Evolutionary conservation across 2,113 vertebrate species (phyloP).

Genomic region (Apeltes quadracus): DNA sequence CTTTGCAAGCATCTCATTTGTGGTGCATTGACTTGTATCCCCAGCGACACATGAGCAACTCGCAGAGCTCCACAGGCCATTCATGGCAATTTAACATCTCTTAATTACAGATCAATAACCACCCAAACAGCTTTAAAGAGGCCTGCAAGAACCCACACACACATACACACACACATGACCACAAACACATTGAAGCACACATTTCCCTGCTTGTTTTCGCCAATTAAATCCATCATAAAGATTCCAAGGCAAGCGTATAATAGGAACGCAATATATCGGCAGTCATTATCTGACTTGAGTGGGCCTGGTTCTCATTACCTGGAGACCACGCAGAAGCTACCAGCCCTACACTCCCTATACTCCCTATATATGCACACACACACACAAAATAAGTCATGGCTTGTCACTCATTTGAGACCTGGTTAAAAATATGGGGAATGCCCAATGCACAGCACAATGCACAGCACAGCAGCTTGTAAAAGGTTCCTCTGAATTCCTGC

Average conservation of each 20-base stretch:
- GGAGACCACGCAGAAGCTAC: conserved; percentile 46
- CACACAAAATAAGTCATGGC: conserved; percentile 25
- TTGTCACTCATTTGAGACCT: conserved; percentile 67
- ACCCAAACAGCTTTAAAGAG: conserved; percentile 35
- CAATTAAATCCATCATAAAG: conserved; percentile 72
- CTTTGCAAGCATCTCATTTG: conserved; percentile 32
- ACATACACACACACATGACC: conserved; percentile 1
- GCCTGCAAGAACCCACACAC: not conserved
- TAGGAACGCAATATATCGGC: conserved; percentile 55
- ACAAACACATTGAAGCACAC: conserved; percentile 4
- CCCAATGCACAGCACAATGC: no score
- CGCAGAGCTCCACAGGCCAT: conserved; percentile 26
- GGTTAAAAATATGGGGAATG: conserved; percentile 67
- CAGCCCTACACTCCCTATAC: conserved; percentile 7
- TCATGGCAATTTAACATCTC: conserved; percentile 38
- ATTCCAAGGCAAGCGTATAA: conserved; percentile 66
- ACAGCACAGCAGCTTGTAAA: conserved; percentile 66
- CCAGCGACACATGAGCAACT: conserved; percentile 5
- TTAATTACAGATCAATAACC: conserved; percentile 64
- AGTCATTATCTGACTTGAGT: conserved; percentile 62
- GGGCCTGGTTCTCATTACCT: conserved; percentile 71
- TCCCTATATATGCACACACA: conserved; percentile 11
- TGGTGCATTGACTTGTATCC: conserved; percentile 1
- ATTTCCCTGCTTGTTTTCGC: conserved; percentile 41
- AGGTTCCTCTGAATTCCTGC: conserved; percentile 50